phyloP scores from a whole-genome alignment of 2,888 invertebrate species.

The Caenorhabditis sp. region DNA sequence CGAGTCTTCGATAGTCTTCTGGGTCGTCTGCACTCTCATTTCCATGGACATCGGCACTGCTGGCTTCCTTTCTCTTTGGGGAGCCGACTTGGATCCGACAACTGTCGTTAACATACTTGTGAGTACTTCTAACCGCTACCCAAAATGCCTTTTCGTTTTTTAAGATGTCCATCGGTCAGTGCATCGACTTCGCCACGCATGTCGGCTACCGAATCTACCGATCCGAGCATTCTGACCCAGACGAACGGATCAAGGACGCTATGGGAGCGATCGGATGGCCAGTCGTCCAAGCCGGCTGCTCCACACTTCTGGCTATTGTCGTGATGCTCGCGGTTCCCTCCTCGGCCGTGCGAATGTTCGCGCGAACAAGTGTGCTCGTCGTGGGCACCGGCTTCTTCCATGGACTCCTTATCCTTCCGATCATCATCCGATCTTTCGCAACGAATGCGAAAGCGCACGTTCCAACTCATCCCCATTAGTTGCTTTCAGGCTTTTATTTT shows the following conservation, averaged over 20 bases:
- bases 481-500: slow-evolving; percentile 9
- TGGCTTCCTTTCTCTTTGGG: slow-evolving; percentile 78
- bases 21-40: slow-evolving; percentile 78
- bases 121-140: neutral
- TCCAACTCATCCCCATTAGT: slow-evolving; percentile 52
- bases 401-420: slow-evolving; percentile 76
- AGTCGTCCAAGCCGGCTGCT: slow-evolving; percentile 76
- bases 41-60: slow-evolving; percentile 76
- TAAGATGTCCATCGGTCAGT: slow-evolving; percentile 78
- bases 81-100: slow-evolving; percentile 78
- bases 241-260: slow-evolving; percentile 71
- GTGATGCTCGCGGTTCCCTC: slow-evolving; percentile 77
- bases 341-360: slow-evolving; percentile 78
- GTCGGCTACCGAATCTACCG: slow-evolving; percentile 77
- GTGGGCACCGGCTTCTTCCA: slow-evolving; percentile 78
- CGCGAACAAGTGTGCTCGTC: slow-evolving; percentile 76
- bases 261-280: slow-evolving; percentile 79
- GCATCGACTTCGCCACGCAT: slow-evolving; percentile 79
- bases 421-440: slow-evolving; percentile 69
- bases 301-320: slow-evolving; percentile 60
- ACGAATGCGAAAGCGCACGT: slow-evolving; percentile 57
- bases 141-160: slow-evolving; percentile 1
- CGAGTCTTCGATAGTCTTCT: slow-evolving; percentile 77
- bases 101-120: slow-evolving; percentile 79
- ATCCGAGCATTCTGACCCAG: slow-evolving; percentile 60